Conservation (phyloP, 2,888 invertebrate genomes). For the Venustoraphidia nigricollis region DNA sequence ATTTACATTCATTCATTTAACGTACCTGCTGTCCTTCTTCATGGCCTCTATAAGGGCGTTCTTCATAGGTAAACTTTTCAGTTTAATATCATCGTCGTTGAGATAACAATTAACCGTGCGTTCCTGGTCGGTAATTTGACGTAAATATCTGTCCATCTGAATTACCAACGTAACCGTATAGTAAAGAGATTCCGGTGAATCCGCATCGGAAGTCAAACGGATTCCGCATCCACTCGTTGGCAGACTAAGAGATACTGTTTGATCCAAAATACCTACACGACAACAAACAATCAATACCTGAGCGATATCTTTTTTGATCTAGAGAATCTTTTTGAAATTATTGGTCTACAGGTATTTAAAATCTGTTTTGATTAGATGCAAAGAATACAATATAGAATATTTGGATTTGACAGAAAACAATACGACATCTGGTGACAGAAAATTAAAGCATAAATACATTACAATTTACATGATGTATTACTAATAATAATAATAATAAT, state of each 20-base stretch:
- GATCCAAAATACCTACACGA: slow-evolving; percentile 29
- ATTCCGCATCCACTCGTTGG: slow-evolving; percentile 56
- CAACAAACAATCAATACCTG: neutral
- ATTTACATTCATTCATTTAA: slow-evolving; percentile 13
- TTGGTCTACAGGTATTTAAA: neutral
- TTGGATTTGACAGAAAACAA: too few relatives aligned
- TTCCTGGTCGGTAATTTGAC: slow-evolving; percentile 58
- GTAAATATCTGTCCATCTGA: slow-evolving; percentile 59
- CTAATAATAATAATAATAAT: too few relatives aligned
- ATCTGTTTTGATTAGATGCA: slow-evolving; percentile 5
- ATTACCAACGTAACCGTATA: slow-evolving; percentile 52
- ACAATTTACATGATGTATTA: too few relatives aligned
- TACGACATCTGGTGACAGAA: too few relatives aligned
- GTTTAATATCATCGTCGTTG: slow-evolving; percentile 35
- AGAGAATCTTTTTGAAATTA: neutral
- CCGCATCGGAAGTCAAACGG: slow-evolving; percentile 34
- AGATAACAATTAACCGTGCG: slow-evolving; percentile 43
- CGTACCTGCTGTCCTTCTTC: slow-evolving; percentile 27
- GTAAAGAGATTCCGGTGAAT: slow-evolving; percentile 35
- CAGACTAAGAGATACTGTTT: slow-evolving; percentile 32
- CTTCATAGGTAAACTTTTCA: slow-evolving; percentile 37
- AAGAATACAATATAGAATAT: too few relatives aligned
- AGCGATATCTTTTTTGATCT: neutral
- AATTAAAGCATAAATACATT: too few relatives aligned
- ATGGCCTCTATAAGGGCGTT: slow-evolving; percentile 35